Evolutionary conservation across 2,113 vertebrate species (phyloP).

Genomic region (Amazona guildingii): DNA sequence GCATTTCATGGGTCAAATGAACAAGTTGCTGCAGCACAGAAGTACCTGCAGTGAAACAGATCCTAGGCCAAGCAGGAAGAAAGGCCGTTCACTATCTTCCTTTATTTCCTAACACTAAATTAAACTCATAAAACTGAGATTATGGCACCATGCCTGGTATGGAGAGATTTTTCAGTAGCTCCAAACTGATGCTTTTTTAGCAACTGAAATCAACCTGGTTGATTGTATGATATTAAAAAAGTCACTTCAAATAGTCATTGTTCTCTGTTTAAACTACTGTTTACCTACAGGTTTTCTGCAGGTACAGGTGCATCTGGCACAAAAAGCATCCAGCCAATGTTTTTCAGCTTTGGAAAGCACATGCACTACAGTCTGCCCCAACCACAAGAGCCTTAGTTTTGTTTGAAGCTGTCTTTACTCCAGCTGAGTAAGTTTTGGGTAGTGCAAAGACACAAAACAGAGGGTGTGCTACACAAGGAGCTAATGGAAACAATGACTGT

Average conservation of each 20-base stretch:
- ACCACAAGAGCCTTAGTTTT: background rate
- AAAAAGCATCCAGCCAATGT: background rate
- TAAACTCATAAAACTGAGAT: background rate
- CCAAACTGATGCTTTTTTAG: background rate
- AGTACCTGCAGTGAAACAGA: background rate
- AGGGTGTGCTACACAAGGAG: background rate
- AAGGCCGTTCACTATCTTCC: background rate
- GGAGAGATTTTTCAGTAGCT: background rate
- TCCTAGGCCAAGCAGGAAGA: background rate
- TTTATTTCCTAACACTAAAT: background rate
- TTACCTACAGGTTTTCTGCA: constrained; percentile 14
- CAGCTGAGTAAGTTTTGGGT: background rate
- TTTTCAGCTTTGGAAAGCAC: background rate
- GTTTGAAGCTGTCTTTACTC: background rate
- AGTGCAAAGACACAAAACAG: background rate
- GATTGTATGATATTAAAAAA: background rate
- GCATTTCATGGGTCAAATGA: background rate
- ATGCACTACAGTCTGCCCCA: background rate
- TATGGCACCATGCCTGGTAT: background rate
- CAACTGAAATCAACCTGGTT: background rate
- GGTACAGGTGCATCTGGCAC: background rate
- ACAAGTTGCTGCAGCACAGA: background rate
- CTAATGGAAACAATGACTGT: background rate
- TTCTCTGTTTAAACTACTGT: background rate
- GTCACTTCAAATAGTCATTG: background rate